Base-by-base conservation (phyloP, 2,888 invertebrate genomes). In the Tinea trinotella region DNA sequence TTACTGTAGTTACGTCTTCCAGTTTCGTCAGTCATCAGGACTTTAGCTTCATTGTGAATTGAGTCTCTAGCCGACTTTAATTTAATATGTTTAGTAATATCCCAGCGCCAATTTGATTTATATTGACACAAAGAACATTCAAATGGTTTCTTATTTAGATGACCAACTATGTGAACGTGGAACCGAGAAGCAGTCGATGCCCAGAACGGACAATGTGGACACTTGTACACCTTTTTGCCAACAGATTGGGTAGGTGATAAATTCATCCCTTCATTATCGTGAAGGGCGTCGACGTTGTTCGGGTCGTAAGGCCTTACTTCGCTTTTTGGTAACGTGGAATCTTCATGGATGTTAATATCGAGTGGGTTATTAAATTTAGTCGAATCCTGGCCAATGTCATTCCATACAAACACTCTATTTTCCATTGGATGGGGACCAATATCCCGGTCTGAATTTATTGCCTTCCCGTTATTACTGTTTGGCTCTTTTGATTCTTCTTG, bases 71-170 rank as follows among this genome's bases (percentile, higher is more conserved):
- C 93, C 5, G 94, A 93, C 84, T 96, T 96, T 64, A 96, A 86
- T 66, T 95, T 93, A 60, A 98, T 97, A 75, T 98, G 98, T 74
- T 98, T 96, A 19, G 96, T 95, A 57, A 98, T 96, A 80, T 98
- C 98, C 95, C 97, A 97, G 59, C 97, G 90, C 97, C 97, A 98
- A 71, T 98, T 98, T 20, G 97, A 97, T 63, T 95, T 92, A 70
- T 97, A 96, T 54, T 94, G 92, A 81, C 98, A 98, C 12, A 95
- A 87, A 0, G 97, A 97, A 80, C 98, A 98, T 77, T 97, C 95
- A 74, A 97, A 98, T 0, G 97, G 97, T 70, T 96, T 95, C 70
- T 94, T 93, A 75, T 96, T 96, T 60, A 95, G 87, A 76, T 97
- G 97, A 1, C 96, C 96, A 9, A 96, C 96, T 62, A 96, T 95